A percentile compares a stretch with the other conserved stretches of the same genome.
Conservation (phyloP, 2,797 vertebrate species). For the Sebastes oblongus region DNA sequence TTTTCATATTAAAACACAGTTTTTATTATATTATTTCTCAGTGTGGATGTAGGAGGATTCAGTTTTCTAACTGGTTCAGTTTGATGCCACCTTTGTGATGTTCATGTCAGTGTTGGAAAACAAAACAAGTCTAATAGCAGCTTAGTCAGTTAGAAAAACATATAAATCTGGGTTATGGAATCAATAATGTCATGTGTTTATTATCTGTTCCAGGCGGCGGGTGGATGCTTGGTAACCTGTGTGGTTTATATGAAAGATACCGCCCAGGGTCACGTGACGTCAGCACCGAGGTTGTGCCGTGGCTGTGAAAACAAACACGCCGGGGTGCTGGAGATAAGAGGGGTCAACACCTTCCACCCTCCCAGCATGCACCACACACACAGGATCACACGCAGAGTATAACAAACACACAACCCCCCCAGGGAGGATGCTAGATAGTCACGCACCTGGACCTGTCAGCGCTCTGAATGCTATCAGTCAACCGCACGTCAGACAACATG, state of each 20-base stretch:
- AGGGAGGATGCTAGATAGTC: slow-evolving; percentile 63
- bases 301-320: slow-evolving; percentile 76
- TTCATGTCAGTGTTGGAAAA: background rate
- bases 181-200: slow-evolving; percentile 47
- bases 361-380: background rate
- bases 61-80: background rate
- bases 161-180: slow-evolving; percentile 29
- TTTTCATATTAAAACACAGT: too few species aligned
- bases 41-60: background rate
- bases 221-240: background rate
- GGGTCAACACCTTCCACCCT: slow-evolving; percentile 61
- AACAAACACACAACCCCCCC: slow-evolving; percentile 28
- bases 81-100: background rate
- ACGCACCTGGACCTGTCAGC: slow-evolving; percentile 71
- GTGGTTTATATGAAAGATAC: slow-evolving; percentile 49
- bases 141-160: slow-evolving; percentile 20
- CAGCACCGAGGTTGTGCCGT: slow-evolving; percentile 40
- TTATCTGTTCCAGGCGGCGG: slow-evolving; percentile 59
- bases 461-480: slow-evolving; percentile 71
- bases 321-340: slow-evolving; percentile 70
- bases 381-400: background rate
- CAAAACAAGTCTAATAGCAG: slow-evolving; percentile 12
- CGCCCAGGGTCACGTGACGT: slow-evolving; percentile 63
- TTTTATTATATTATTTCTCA: background rate
- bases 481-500: slow-evolving; percentile 61